Base-by-base conservation (phyloP, 2,888 invertebrate genomes). In the Desoria tigrina region DNA sequence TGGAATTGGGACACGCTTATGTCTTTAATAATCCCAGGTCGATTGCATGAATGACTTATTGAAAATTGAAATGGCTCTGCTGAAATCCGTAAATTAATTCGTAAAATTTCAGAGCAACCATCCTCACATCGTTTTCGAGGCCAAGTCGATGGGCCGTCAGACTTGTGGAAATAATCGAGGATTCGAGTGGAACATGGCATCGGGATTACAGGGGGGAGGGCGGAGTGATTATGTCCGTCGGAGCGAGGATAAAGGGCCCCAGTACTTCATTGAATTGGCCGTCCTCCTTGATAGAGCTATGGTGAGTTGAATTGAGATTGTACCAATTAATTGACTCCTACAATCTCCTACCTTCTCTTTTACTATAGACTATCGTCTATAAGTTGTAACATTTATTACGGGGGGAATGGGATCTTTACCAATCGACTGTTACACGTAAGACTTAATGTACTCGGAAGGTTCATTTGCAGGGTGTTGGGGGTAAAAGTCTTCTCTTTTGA, bases 71-170 rank as follows among this genome's bases (percentile, higher is more conserved):
- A 32, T 32, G 32, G 32, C 11, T n/a, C n/a, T n/a, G n/a, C n/a
- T n/a, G n/a, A 32, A 32, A 32, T 11, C 4, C 32, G 32, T 32
- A 7, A 32, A 32, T 32, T 4, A 32, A 32, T 7, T 32, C 32
- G 6, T 45, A 16, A 45, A 45, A 45, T 51, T 51, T 14, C 88
- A 91, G 90, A 90, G 92, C 89, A 93, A 93, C 83, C 94, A 95
- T 87, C 95, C 95, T 79, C 96, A 96, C 86, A 90, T 96, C 82
- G 92, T 96, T 82, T 96, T 94, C 85, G 93, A 94, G 82, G 92
- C 94, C 79, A 88, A 92, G 77, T 90, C 91, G 66, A 92, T 93
- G 81, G 88, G 89, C 76, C 90, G 89, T 83, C 92, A 93, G 82
- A 92, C 91, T 61, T 96, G 96, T 81, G 95, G 92, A 78, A 74